Evolutionary conservation across 2,113 vertebrate genomes (phyloP).

Genomic region (Plecotus auritus): DNA sequence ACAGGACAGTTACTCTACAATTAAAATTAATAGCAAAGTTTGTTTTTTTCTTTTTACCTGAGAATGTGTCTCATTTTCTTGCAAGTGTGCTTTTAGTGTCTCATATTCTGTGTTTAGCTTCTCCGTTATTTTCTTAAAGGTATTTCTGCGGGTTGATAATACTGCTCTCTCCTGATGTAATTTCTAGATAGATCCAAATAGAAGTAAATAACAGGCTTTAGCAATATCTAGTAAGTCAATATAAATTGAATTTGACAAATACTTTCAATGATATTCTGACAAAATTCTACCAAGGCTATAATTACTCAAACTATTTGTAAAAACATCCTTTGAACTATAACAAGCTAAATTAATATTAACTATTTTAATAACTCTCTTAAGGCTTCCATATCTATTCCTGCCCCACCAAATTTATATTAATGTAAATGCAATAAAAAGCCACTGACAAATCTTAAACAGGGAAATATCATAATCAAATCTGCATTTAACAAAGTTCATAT

Average conservation of each 20-base stretch:
- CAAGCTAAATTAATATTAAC: not conserved
- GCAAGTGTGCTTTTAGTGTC: slow-evolving; percentile 85
- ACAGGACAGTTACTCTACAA: not conserved
- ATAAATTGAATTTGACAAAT: slow-evolving; percentile 15
- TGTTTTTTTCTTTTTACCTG: slow-evolving; percentile 82
- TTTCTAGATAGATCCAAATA: slow-evolving; percentile 80
- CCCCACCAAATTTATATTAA: not conserved
- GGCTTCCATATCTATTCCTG: not conserved
- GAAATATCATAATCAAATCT: not conserved
- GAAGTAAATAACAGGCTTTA: slow-evolving; percentile 27
- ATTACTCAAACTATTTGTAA: slow-evolving; percentile 30
- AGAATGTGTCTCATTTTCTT: slow-evolving; percentile 94
- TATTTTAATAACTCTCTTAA: not conserved
- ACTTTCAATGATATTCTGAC: slow-evolving; percentile 20
- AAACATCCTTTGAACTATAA: slow-evolving; percentile 28
- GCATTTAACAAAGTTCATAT: not conserved
- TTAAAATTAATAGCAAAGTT: not conserved
- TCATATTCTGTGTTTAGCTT: slow-evolving; percentile 84
- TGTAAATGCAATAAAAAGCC: not conserved
- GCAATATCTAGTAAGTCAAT: not conserved
- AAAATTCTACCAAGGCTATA: slow-evolving; percentile 21
- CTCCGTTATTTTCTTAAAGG: slow-evolving; percentile 87
- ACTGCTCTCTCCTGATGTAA: slow-evolving; percentile 88
- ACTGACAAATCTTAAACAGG: not conserved
- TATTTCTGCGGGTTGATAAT: slow-evolving; percentile 80